Evolutionary conservation across 2,888 invertebrate species (phyloP), one percentile per base, ranked within the genome.

Genomic region (Alloscopus bannaensis): DNA sequence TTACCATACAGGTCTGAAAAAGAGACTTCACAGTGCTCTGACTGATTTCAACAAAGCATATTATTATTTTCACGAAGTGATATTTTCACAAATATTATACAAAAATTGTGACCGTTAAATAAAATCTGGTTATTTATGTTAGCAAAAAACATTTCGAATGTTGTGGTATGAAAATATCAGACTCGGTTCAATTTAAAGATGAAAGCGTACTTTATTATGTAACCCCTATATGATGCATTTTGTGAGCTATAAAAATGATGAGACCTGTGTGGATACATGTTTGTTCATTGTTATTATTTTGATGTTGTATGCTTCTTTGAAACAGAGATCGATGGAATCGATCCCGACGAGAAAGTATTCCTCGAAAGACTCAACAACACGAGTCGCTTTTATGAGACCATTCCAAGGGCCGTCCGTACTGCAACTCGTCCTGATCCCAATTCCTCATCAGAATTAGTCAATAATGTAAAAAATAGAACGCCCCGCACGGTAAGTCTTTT

Each of bases 281-380:
- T 3, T 62, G 60, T 71, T 71, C 62, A 70, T 71, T 71, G 71
- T 71, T 52, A 62, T 71, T 71, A 60, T 70, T 45, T 70, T 70
- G 50, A 31, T 60, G 45, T 45, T 71, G 47, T 59, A 4, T 62
- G 11, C 22, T 3, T 31, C 60, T 28, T 24, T 72, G 24, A n/a
- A 55, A 45, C 81, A 85, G 85, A 85, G 81, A 82, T 83, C 80
- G 85, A 85, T 84, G 84, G 85, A 26, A 84, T 85, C 72, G 85
- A 85, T 83, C 85, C 85, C 62, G 85, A 85, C 70, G 85, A 85
- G 80, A 85, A 85, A 83, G 80, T 85, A 83, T 85, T 85, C 80
- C 80, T 85, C 31, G 85, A 85, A 70, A 82, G 85, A 81, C 85
- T 85, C 82, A 85, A 85, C 71, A 85, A 85, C 75, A 81, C 83